Evolutionary conservation across 2,888 invertebrate genomes (phyloP), one percentile per base, ranked within the genome.

Genomic region (Dioctria linearis): DNA sequence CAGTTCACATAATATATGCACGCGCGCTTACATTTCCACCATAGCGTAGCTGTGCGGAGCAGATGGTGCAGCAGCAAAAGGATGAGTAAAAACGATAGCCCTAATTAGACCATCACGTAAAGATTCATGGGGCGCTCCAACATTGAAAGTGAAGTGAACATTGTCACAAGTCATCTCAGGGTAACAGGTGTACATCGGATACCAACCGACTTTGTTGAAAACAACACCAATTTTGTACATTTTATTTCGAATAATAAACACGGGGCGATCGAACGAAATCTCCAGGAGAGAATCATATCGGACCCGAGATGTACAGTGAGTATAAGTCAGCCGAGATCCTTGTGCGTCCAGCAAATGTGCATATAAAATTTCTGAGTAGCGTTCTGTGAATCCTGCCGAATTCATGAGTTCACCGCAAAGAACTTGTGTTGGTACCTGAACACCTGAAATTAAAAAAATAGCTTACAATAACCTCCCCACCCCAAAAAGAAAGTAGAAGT

Each of bases 161-260:
- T 92, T 92, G 83, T 94, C 93, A 67, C 93, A 93, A 5, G 91
- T 90, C 46, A 93, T 92, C 73, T 92, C 92, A 84, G 91, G 91
- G 0, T 92, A 92, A 86, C 94, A 94, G 4, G 92, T 91, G 83
- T 94, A 95, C 90, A 94, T 92, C 5, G 95, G 95, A 89, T 96
- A 96, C 92, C 94, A 94, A 11, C 95, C 95, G 82, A 92, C 91
- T 87, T 95, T 95, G 89, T 95, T 95, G 89, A 95, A 93, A 63
- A 95, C 95, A 42, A 95, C 94, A 73, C 94, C 95, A 84, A 96
- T 93, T 87, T 94, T 94, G 88, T 95, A 96, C 79, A 93, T 91
- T 92, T 95, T 87, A 83, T 86, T 86, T 8, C 88, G 91, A 86
- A 94, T 94, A 84, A 96, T 94, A 84, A 93, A 94, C 80, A 95